phyloP scores from a whole-genome alignment of 92 coral and sea anemone species.

The Siderastrea siderea region DNA sequence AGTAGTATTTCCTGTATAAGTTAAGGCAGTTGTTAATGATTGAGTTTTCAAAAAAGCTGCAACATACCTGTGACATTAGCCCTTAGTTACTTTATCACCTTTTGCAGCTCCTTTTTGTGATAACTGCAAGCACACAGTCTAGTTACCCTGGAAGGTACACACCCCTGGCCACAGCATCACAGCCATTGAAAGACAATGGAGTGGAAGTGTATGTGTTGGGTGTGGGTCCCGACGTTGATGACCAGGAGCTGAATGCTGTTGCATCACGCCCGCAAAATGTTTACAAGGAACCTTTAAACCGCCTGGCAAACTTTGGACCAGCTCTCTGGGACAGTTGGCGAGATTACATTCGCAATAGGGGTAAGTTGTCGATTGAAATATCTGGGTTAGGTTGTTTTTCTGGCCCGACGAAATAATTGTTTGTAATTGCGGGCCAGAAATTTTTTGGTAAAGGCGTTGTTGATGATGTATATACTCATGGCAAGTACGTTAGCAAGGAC shows the following conservation, averaged over 20 bases:
- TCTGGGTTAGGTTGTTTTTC: no score
- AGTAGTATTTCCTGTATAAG: no score
- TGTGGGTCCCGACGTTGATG: conserved; percentile 73
- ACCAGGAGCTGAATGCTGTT: conserved; percentile 59
- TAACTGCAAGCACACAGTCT: conserved; percentile 76
- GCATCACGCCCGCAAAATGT: conserved; percentile 65
- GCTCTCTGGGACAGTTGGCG: conserved; percentile 59
- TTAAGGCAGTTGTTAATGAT: no score
- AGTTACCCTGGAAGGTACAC: conserved; percentile 43
- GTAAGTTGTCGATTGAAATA: background rate
- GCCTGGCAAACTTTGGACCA: conserved; percentile 64
- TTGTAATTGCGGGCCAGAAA: no score
- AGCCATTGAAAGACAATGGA: conserved; percentile 64
- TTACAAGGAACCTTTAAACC: conserved; percentile 51
- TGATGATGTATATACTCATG: no score
- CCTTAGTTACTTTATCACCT: background rate
- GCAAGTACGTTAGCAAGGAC: no score
- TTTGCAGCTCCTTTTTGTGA: conserved; percentile 66
- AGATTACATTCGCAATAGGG: conserved; percentile 48
- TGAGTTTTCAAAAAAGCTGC: no score
- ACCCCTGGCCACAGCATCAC: conserved; percentile 53
- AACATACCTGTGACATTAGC: background rate
- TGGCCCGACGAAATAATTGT: no score
- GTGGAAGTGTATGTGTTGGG: conserved; percentile 74
- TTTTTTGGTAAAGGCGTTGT: background rate